These are phyloP conservation scores for Halisarca cf. caerulea DNA, from an alignment of 37 sponge, comb jelly and placozoan species.

Conservation along the genomic window DNA sequence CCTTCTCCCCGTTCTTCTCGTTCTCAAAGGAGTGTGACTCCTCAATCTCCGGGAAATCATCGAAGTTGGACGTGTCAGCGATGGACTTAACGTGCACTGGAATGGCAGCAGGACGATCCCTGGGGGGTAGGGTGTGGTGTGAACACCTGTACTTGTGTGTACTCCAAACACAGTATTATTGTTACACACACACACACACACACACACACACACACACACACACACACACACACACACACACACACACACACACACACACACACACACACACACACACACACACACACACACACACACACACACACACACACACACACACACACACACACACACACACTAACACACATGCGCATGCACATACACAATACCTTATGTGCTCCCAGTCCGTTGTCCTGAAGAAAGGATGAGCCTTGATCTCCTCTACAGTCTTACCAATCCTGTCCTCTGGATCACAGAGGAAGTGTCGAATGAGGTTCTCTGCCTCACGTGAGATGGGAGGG, in stretches of 20 bases:
- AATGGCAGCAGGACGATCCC: conserved; percentile 95
- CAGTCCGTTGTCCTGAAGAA: conserved; percentile 91
- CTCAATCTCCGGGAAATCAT: conserved; percentile 90
- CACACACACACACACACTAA: not conserved
- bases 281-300: not conserved
- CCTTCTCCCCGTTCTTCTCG: conserved; percentile 68
- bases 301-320: conserved; percentile 14
- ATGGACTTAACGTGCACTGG: conserved; percentile 90
- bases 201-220: no score
- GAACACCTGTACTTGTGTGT: no score
- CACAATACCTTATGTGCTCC: conserved; percentile 95
- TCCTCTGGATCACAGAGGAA: conserved; percentile 71
- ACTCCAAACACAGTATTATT: no score
- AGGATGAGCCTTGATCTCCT: conserved; percentile 80
- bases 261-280: not conserved
- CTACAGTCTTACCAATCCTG: conserved; percentile 64
- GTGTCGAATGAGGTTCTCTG: conserved; percentile 79
- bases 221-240: no score
- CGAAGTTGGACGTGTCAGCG: conserved; percentile 98
- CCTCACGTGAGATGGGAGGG: conserved; percentile 81
- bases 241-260: no score
- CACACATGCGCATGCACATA: conserved; percentile 23
- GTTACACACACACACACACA: no score
- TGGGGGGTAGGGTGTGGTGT: no score
- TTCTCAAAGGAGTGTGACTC: conserved; percentile 57